Evolutionary conservation across 1,140 invertebrate species (phyloP).

Genomic region (Neuroterus valhalla): DNA sequence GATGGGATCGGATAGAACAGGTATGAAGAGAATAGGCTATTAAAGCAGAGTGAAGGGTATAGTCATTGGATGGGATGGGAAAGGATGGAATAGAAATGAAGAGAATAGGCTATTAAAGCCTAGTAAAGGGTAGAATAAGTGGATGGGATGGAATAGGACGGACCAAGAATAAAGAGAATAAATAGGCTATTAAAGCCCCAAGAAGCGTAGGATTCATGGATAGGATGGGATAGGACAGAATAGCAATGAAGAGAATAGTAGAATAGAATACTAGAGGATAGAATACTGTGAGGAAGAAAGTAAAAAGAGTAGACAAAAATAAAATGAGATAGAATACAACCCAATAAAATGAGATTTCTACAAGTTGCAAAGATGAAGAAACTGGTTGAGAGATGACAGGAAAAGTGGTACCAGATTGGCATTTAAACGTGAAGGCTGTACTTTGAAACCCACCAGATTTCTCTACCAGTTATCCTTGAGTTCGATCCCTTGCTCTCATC

Average conservation of each 20-base stretch:
- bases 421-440: constrained; percentile 9
- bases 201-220: too few species aligned
- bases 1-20: too few species aligned
- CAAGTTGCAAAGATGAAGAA: neutral
- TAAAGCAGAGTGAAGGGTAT: too few species aligned
- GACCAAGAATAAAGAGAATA: too few species aligned
- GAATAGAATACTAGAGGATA: neutral
- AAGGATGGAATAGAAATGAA: too few species aligned
- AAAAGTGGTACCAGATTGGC: constrained; percentile 14
- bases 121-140: too few species aligned
- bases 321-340: neutral
- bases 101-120: too few species aligned
- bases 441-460: constrained; percentile 34
- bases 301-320: neutral
- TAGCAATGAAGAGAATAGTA: neutral
- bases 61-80: neutral
- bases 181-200: too few species aligned
- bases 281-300: neutral
- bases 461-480: constrained; percentile 70
- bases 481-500: constrained; percentile 56
- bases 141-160: too few species aligned
- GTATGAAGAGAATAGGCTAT: too few species aligned
- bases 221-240: neutral
- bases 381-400: neutral
- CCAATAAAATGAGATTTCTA: neutral